Base-by-base conservation (phyloP, 1,140 invertebrate species). In the Hycleus phaleratus region DNA sequence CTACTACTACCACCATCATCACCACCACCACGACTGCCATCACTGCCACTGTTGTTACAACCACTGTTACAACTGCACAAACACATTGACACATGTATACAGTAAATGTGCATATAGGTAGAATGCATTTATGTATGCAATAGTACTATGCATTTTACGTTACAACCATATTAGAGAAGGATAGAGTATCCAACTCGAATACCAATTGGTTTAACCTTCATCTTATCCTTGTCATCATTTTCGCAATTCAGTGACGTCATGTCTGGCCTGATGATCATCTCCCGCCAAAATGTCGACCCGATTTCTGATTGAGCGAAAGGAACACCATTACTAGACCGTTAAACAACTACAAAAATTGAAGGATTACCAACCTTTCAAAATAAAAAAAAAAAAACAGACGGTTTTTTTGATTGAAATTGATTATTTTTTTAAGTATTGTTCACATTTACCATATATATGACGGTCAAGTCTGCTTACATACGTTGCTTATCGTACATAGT, bases 11-110 rank as follows among this genome's bases (percentile, higher is more conserved):
- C 18, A 18, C 18, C 18, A 18, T 1, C 18, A 18, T 18, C 18
- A 18, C 18, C 18, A 18, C 18, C 18, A 18, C 18, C 18, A 18
- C 58, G 18, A 18, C 18, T 18, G 18, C 18, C 18, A 18, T 18
- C 18, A 18, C 18, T 18, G 18, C 18, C 18, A 18, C 18, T 18
- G 18, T 18, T 18, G 18, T 18, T 18, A 18, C 18, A 18, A 18
- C 18, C 18, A 18, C 18, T 24, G 26, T 56, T 46, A 39, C 54
- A 48, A 54, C 46, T 59, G 10, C 46, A 54, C 51, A 45, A 59
- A 56, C 56, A 62, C 60, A 62, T 60, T 57, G 60, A 48, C 62
- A 55, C 60, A 60, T 65, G 3, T 60, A 58, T 65, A 60, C 63
- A 51, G 42, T 61, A 54, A 18, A 18, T 18, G 18, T 18, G 18